These are phyloP conservation scores for Otolemur garnettii DNA, from an alignment of 2,113 vertebrate genomes.

Conservation along the genomic window DNA sequence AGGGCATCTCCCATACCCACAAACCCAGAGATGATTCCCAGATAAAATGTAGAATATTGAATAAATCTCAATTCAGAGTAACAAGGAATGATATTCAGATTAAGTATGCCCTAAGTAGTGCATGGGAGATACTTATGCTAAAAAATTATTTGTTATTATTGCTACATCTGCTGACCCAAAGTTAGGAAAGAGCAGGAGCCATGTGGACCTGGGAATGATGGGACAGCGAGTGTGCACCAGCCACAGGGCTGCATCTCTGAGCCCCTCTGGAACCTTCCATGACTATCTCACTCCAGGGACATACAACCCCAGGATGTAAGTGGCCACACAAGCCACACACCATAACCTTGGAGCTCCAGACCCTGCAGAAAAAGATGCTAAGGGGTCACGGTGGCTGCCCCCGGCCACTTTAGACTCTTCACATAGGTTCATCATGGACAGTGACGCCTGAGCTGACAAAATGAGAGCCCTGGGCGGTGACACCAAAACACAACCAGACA, in stretches of 20 bases:
- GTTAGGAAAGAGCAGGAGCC: no score
- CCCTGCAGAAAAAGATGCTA: background rate
- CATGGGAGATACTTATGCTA: background rate
- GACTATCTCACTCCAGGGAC: background rate
- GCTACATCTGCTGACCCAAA: background rate
- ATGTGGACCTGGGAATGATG: fast-evolving
- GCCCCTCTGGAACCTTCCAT: background rate
- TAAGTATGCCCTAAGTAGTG: no score
- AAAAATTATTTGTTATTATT: background rate
- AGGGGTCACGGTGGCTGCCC: fast-evolving
- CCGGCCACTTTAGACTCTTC: background rate
- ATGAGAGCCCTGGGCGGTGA: background rate
- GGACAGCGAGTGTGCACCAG: fast-evolving
- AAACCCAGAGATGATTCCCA: no score
- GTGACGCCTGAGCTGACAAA: background rate
- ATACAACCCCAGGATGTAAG: background rate
- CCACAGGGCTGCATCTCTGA: background rate
- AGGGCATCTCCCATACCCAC: no score
- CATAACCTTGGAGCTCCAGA: background rate
- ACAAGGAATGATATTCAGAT: background rate
- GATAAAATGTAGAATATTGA: background rate
- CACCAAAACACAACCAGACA: no score
- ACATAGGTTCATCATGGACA: background rate
- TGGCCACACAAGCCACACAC: background rate
- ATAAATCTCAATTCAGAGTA: background rate